Evolutionary conservation across 2,888 invertebrate genomes (phyloP), one percentile per base, ranked within the genome.

Genomic region (Mesochorus sp.): DNA sequence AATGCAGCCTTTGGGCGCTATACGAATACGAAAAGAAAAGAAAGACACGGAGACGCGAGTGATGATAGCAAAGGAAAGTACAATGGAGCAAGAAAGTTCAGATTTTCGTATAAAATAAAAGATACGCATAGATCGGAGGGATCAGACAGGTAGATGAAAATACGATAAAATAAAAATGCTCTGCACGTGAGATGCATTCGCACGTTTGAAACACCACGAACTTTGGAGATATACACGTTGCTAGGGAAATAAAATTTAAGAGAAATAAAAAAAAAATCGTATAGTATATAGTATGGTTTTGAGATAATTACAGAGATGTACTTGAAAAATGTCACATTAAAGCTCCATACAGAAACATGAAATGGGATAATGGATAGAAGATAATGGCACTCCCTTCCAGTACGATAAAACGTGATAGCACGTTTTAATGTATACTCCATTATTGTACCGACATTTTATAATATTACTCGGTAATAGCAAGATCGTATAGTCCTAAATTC

Each of bases 61-160:
- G 62, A 49, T 59, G 28, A 62, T 39, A 59, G 51, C 42, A 31
- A 66, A 64, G 57, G 31, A 10, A 59, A 44, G 24, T 68, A 77
- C 62, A 67, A 76, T 71, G 53, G 21, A 42, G 49, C 28, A 61
- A 28, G 44, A 62, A 68, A 76, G 28, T 67, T 72, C 55, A 47
- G 55, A 73, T 73, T 70, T 59, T 34, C 57, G 59, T 64, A 59
- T 44, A 64, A 71, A 67, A 72, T 55, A 59, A 10, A 14, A 55
- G 59, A 53, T 53, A 66, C 59, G 24, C 12, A 8, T 34, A n/a
- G 37, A 70, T 70, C 37, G 55, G 17, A 24, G 59, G 6, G 19
- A 44, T 61, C 17, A 2, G 8, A 19, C 19, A n/a, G 39, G 14
- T 19, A 37, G n/a, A n/a, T 24, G 24, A 49, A 24, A 24, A 49